phyloP scores from a whole-genome alignment of 2,888 invertebrate species.

The Psylliodes chrysocephalus region DNA sequence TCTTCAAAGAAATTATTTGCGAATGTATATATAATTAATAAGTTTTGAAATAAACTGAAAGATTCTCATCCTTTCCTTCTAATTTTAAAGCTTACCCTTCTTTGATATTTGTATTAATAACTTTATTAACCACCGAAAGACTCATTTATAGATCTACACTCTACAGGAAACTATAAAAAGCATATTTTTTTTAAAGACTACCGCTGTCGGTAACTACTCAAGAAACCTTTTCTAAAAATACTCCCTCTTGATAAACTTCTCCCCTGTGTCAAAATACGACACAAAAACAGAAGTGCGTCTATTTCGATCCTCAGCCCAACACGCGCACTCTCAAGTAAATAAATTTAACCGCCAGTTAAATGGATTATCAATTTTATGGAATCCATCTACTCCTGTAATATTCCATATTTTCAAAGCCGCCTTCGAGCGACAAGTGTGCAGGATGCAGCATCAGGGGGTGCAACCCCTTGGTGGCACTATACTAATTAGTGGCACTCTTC shows the following conservation, averaged over 20 bases:
- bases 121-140: no score
- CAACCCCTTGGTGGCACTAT: conserved; percentile 36
- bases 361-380: conserved; percentile 28
- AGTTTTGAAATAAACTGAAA: no score
- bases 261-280: not conserved
- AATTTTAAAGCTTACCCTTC: no score
- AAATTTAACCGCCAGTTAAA: conserved; percentile 24
- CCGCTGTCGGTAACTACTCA: not conserved
- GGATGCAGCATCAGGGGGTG: conserved; percentile 31
- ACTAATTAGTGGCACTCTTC: conserved; percentile 42
- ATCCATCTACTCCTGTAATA: conserved; percentile 9
- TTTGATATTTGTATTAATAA: no score
- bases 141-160: no score
- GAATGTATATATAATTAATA: no score
- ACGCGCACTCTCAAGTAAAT: conserved; percentile 18
- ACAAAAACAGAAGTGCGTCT: conserved; percentile 15
- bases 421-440: conserved; percentile 35
- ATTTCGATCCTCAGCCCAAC: conserved; percentile 14
- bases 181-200: not conserved
- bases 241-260: not conserved
- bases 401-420: conserved; percentile 20
- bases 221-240: conserved; percentile 5
- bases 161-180: no score
- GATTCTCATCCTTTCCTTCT: no score
- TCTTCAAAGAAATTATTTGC: no score